Conservation (phyloP, 2,113 vertebrate genomes). For the Xiphophorus hellerii region DNA sequence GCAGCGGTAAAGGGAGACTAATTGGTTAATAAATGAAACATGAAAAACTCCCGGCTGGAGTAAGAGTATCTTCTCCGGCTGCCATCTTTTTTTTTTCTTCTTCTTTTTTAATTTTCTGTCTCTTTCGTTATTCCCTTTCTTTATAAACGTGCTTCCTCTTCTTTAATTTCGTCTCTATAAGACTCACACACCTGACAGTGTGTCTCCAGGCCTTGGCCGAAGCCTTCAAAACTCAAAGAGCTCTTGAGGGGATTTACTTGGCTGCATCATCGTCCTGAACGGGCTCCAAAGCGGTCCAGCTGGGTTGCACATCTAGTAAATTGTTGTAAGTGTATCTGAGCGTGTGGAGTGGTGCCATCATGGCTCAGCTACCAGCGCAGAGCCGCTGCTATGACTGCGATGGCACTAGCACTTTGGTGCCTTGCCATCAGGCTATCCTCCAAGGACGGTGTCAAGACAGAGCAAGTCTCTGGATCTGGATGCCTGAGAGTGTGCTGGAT, state of each 20-base stretch:
- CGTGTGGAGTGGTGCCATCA: slow-evolving; percentile 53
- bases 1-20: slow-evolving; percentile 54
- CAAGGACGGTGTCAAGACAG: slow-evolving; percentile 69
- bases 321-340: slow-evolving; percentile 39
- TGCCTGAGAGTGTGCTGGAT: slow-evolving; percentile 53
- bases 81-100: slow-evolving; percentile 8
- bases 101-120: slow-evolving; percentile 19
- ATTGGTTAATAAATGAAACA: slow-evolving; percentile 75
- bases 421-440: slow-evolving; percentile 75
- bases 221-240: slow-evolving; percentile 44
- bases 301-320: slow-evolving; percentile 55
- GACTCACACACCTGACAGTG: slow-evolving; percentile 1
- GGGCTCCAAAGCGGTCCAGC: slow-evolving; percentile 76
- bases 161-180: background rate
- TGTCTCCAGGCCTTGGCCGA: slow-evolving; percentile 50
- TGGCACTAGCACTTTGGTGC: slow-evolving; percentile 70
- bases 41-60: slow-evolving; percentile 49
- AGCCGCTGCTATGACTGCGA: slow-evolving; percentile 51
- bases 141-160: background rate
- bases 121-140: slow-evolving; percentile 5
- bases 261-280: slow-evolving; percentile 72
- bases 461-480: slow-evolving; percentile 46
- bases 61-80: background rate
- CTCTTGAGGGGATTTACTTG: slow-evolving; percentile 71
- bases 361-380: slow-evolving; percentile 54